Base-by-base conservation (phyloP, 2,888 invertebrate genomes). In the Callyntrura sp. region DNA sequence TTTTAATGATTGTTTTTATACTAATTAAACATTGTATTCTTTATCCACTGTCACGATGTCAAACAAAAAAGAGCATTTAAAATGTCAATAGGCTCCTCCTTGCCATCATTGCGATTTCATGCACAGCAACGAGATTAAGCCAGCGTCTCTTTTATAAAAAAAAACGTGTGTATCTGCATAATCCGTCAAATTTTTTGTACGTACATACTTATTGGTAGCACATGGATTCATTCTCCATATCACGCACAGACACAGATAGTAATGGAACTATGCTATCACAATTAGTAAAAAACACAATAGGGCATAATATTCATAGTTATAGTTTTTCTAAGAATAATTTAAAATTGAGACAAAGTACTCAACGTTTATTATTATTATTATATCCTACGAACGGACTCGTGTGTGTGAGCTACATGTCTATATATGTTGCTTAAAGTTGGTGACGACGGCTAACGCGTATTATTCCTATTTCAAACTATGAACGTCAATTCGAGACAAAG, bases 1-100 rank as follows among this genome's bases (percentile, higher is more conserved):
- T 83, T 88, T 91, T 91, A 88, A 90, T 88, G 81, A 81, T 35
- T 35, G 20, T 43, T 88, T 85, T 90, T 55, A 70, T 55, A 28
- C 11, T 43, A 43, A 70, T 17, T 43, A 70, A 70, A 70, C 2
- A 25, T 9, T 43, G 70, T 25, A 6, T 35, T 35, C 73, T 45
- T 70, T 70, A 8, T 35, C 35, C 35, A 45, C 70, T 70, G 43
- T 70, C n/a, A 83, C 11, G 48, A 45, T 55, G 12, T 48, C 73
- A 65, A 73, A 0, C 23, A 51, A 28, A 76, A n/a, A 60, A 68
- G 51, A 14, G 35, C 45, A 57, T 82, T 88, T 65, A 88, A 82
- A 82, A 48, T 60, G 48, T 82, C 43, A 57, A 57, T 43, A 55
- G 55, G 81, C 73, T 60, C 2, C 35, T 28, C 45, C 73, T 81